Evolutionary conservation across 2,888 invertebrate genomes (phyloP).

Genomic region (Chloroclysta siterata): DNA sequence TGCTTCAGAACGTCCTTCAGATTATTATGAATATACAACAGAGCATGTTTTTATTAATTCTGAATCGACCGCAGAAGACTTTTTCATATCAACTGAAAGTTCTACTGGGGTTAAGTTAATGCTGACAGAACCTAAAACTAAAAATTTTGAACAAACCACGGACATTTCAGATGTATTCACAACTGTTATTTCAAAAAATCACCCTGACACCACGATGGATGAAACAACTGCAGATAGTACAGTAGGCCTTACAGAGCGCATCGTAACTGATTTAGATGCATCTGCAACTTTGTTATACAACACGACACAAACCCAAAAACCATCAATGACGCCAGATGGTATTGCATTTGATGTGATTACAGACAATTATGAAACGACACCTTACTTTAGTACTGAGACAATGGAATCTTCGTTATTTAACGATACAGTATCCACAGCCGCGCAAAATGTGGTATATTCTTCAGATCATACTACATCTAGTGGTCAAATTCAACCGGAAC

Average conservation of each 20-base stretch:
- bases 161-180: constrained; percentile 1
- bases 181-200: not conserved
- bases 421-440: not conserved
- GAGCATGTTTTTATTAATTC: not conserved
- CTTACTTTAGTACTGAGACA: not conserved
- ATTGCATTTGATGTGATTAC: not conserved
- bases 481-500: not conserved
- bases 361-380: not conserved
- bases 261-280: constrained; percentile 2
- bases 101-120: not conserved
- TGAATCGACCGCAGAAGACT: not conserved
- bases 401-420: not conserved
- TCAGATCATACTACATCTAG: constrained; percentile 12
- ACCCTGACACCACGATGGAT: not conserved
- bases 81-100: not conserved
- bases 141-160: constrained; percentile 1
- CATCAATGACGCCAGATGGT: not conserved
- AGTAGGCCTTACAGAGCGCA: constrained; percentile 1
- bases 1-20: not conserved
- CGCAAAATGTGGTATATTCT: not conserved
- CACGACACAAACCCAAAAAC: constrained; percentile 3
- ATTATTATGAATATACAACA: not conserved
- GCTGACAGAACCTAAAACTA: not conserved
- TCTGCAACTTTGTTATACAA: constrained; percentile 4
- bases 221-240: constrained; percentile 9